phyloP scores from a whole-genome alignment of 1,140 invertebrate species.

The Eupeodes corollae region DNA sequence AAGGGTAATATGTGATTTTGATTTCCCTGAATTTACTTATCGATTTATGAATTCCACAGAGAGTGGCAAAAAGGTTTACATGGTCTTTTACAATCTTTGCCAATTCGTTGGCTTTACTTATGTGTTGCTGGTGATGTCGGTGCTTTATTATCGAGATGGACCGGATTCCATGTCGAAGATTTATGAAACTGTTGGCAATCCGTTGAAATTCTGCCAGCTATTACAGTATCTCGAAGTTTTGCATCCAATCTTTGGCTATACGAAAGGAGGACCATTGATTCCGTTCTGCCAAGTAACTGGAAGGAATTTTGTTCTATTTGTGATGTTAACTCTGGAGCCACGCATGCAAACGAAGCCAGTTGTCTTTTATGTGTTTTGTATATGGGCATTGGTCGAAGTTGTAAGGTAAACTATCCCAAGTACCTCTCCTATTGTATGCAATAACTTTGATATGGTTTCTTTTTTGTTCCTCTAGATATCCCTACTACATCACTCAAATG shows the following conservation, averaged over 20 bases:
- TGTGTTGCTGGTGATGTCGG: constrained; percentile 58
- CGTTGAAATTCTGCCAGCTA: constrained; percentile 71
- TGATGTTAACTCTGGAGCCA: constrained; percentile 71
- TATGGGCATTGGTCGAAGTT: constrained; percentile 73
- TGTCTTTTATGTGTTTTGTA: constrained; percentile 73
- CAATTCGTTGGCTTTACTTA: constrained; percentile 83
- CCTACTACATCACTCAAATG: constrained; percentile 77
- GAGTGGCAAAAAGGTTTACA: constrained; percentile 71
- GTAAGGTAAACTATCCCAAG: constrained; percentile 47
- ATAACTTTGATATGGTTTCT: constrained; percentile 5
- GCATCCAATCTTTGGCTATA: constrained; percentile 81
- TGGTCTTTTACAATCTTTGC: constrained; percentile 81
- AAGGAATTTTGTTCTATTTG: constrained; percentile 68
- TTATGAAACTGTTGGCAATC: constrained; percentile 64
- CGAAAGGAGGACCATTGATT: constrained; percentile 55
- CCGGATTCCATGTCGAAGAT: constrained; percentile 58
- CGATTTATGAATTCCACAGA: constrained; percentile 44
- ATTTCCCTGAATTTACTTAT: neutral
- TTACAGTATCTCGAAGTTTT: constrained; percentile 79
- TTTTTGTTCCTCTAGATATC: constrained; percentile 50
- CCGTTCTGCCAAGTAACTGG: constrained; percentile 63
- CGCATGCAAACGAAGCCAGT: constrained; percentile 77
- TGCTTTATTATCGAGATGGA: constrained; percentile 64
- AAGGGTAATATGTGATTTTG: constrained; percentile 45
- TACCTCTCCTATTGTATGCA: constrained; percentile 1